These are phyloP conservation scores for Troides aeacus DNA, from an alignment of 2,888 invertebrate genomes.

Conservation along the genomic window DNA sequence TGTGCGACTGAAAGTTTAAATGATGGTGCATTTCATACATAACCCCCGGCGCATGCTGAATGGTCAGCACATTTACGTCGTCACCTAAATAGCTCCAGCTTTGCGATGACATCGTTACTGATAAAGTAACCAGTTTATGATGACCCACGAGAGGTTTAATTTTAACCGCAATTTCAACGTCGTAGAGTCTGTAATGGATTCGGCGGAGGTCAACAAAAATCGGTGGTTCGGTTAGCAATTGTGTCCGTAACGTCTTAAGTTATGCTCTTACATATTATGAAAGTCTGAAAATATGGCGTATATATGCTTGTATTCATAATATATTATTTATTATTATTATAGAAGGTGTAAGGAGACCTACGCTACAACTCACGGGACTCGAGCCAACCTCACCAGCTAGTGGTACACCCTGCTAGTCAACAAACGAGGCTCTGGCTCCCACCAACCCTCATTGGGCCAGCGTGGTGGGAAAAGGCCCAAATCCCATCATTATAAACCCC, in stretches of 20 bases:
- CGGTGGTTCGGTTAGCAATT: background rate
- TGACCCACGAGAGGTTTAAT: background rate
- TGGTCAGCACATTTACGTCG: slow-evolving; percentile 10
- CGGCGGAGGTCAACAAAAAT: background rate
- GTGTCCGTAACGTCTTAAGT: slow-evolving; percentile 4
- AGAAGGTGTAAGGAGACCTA: too few species aligned
- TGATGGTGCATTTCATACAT: slow-evolving; percentile 6
- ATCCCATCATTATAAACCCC: too few species aligned
- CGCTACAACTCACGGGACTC: too few species aligned
- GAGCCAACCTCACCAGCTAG: too few species aligned
- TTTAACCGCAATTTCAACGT: background rate
- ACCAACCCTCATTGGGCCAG: too few species aligned
- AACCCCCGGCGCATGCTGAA: slow-evolving; percentile 3
- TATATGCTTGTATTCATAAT: too few species aligned
- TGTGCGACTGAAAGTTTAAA: background rate
- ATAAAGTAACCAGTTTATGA: slow-evolving; percentile 4
- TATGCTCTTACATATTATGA: background rate
- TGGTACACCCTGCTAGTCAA: too few species aligned
- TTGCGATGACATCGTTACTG: slow-evolving; percentile 12
- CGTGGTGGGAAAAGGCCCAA: too few species aligned
- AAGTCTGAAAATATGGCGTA: background rate
- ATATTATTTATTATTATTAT: too few species aligned
- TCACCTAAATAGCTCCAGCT: slow-evolving; percentile 3
- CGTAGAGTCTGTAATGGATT: background rate
- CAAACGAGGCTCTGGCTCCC: too few species aligned